Evolutionary conservation across 2,113 vertebrate species (phyloP).

Genomic region (Ranitomeya variabilis): DNA sequence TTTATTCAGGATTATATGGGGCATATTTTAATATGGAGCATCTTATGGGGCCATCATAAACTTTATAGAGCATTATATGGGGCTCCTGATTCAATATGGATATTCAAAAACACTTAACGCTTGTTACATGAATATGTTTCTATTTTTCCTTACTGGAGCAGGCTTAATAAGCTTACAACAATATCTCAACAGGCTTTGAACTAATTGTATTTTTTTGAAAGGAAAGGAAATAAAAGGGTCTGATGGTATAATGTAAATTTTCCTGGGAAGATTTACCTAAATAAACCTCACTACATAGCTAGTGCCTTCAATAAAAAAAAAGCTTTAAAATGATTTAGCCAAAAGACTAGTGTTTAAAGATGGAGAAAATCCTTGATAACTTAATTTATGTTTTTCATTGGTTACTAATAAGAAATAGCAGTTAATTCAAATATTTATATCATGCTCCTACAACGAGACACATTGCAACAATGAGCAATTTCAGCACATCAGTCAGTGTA

Average conservation of each 20-base stretch:
- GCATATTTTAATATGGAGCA: no score
- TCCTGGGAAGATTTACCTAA: constrained; percentile 48
- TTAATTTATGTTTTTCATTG: constrained; percentile 4
- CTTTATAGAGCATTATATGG: no score
- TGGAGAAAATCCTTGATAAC: background rate
- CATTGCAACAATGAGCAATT: background rate
- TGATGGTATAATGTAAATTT: constrained; percentile 22
- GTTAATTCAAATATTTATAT: background rate
- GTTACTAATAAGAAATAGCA: background rate
- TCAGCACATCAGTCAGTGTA: background rate
- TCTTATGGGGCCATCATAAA: no score
- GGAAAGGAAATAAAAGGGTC: constrained; percentile 9
- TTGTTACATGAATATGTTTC: background rate
- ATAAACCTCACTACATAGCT: constrained; percentile 19
- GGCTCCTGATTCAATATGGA: no score
- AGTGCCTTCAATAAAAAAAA: background rate
- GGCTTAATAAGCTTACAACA: constrained; percentile 16
- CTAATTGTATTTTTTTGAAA: constrained; percentile 41
- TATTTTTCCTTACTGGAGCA: constrained; percentile 6
- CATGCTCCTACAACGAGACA: background rate
- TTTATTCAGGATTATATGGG: no score
- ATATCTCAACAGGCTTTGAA: constrained; percentile 2
- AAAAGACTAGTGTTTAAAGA: constrained; percentile 24
- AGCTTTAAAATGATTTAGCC: constrained; percentile 7
- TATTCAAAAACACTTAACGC: no score